These are phyloP conservation scores for Uropsilus gracilis DNA, from an alignment of 2,113 vertebrate genomes.

Conservation along the genomic window DNA sequence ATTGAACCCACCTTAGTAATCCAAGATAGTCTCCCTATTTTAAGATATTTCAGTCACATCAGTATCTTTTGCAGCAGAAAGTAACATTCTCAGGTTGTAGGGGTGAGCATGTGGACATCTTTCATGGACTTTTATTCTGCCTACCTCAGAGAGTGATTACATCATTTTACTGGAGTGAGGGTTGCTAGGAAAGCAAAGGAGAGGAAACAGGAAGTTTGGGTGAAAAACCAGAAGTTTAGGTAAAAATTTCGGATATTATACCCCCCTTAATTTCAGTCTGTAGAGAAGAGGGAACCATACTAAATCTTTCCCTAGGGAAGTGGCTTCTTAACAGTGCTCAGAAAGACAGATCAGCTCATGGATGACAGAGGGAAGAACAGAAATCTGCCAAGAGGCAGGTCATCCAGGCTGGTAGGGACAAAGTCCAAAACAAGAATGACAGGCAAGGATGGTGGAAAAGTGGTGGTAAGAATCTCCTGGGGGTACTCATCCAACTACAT, in stretches of 20 bases:
- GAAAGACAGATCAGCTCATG: background rate
- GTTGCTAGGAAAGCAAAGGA: background rate
- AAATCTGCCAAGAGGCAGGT: background rate
- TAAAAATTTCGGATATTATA: background rate
- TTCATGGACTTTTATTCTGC: background rate
- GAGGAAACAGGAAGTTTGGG: background rate
- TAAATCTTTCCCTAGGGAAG: background rate
- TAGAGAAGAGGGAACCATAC: background rate
- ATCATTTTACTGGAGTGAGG: background rate
- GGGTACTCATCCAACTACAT: background rate
- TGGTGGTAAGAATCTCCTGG: background rate
- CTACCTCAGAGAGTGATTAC: background rate
- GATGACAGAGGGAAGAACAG: background rate
- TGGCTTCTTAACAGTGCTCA: background rate
- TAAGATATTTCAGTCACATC: background rate
- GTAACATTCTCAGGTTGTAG: background rate
- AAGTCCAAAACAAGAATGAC: background rate
- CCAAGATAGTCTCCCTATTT: background rate
- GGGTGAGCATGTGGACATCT: background rate
- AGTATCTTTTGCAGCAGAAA: background rate
- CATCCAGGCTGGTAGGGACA: background rate
- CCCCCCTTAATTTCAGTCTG: background rate
- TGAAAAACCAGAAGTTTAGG: background rate
- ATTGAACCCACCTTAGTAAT: background rate
- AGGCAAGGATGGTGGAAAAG: background rate